Evolutionary conservation across 2,113 vertebrate genomes (phyloP).

Genomic region (Pseudopodoces humilis): DNA sequence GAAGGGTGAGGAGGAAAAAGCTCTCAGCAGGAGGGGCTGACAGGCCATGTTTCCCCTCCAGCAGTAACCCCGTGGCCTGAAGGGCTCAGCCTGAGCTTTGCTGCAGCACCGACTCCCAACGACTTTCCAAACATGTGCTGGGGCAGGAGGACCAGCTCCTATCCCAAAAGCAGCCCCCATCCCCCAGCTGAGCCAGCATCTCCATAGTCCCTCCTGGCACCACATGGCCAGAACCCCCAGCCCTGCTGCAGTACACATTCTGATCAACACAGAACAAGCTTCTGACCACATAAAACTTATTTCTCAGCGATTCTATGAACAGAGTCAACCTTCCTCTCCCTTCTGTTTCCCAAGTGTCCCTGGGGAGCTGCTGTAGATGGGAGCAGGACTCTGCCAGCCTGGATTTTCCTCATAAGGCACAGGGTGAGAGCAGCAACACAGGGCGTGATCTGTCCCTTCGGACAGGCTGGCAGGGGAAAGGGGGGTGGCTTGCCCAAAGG

Average conservation of each 20-base stretch:
- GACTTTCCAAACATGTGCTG: neutral
- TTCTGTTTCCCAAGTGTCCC: neutral
- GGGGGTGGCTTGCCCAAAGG: neutral
- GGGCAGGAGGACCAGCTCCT: neutral
- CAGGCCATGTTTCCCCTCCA: neutral
- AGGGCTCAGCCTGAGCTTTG: neutral
- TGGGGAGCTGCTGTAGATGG: neutral
- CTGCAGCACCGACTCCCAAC: accelerated
- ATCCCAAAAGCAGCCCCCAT: neutral
- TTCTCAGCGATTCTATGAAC: accelerated
- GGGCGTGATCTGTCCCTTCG: neutral
- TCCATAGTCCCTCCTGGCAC: neutral
- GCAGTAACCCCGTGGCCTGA: neutral
- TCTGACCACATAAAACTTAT: accelerated
- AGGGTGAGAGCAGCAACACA: neutral
- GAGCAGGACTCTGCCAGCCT: neutral
- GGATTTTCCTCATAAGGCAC: neutral
- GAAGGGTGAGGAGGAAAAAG: neutral
- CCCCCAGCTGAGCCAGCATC: accelerated
- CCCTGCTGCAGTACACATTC: neutral
- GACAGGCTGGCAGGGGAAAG: neutral
- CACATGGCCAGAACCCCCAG: neutral
- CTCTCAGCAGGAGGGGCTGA: accelerated
- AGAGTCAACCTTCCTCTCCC: neutral
- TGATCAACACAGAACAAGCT: too few relatives aligned